Conservation (phyloP, 2,113 vertebrate species). For the Laticauda laticaudata region DNA sequence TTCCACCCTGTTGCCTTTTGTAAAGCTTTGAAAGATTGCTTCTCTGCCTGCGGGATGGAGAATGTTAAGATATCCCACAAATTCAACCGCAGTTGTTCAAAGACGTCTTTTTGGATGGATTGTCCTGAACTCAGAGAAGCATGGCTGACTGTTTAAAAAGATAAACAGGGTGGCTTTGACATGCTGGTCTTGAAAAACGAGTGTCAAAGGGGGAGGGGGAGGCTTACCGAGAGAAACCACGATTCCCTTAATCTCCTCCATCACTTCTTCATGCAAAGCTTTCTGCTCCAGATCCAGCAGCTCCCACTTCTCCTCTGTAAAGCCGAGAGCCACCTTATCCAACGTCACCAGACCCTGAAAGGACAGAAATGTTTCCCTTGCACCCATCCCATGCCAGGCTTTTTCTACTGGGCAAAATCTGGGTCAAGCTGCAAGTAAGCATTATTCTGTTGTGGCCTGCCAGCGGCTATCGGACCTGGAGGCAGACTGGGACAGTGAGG, state of each 20-base stretch:
- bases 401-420: not conserved
- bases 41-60: not conserved
- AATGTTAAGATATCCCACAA: not conserved
- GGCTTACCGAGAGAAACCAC: constrained; percentile 11
- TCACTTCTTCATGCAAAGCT: not conserved
- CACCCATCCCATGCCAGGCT: not conserved
- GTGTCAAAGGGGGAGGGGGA: not conserved
- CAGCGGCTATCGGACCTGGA: too few species aligned
- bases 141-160: not conserved
- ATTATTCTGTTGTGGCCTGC: not conserved
- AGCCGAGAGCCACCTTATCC: not conserved
- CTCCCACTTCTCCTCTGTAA: not conserved
- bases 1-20: not conserved
- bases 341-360: not conserved
- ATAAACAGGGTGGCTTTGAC: not conserved
- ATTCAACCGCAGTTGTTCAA: not conserved
- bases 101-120: not conserved
- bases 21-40: not conserved
- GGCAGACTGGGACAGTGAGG: too few species aligned
- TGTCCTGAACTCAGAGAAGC: not conserved
- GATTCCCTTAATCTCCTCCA: not conserved
- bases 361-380: not conserved
- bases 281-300: not conserved
- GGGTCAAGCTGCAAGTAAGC: not conserved
- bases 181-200: not conserved